Evolutionary conservation across 2,113 vertebrate genomes (phyloP).

Genomic region (Pycnonotus jocosus): DNA sequence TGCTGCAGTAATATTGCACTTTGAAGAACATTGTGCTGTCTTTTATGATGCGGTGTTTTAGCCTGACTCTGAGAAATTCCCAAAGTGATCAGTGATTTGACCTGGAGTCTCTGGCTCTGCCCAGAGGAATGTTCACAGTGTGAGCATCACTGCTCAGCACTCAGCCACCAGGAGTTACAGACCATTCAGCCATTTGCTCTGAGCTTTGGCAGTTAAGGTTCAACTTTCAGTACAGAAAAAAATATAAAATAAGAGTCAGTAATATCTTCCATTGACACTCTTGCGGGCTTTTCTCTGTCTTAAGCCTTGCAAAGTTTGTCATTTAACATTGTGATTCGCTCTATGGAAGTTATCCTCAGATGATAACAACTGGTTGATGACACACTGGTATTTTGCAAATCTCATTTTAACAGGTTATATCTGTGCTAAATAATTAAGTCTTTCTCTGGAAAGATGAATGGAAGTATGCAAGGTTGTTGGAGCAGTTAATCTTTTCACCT

Average conservation of each 20-base stretch:
- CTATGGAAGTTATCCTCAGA: not conserved
- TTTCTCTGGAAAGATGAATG: not conserved
- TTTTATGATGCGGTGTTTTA: not conserved
- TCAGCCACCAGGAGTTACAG: not conserved
- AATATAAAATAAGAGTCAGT: not conserved
- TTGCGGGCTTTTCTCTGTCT: not conserved
- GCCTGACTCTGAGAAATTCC: not conserved
- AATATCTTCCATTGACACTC: not conserved
- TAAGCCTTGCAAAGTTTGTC: not conserved
- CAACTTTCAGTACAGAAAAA: not conserved
- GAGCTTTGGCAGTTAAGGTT: not conserved
- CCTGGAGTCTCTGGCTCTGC: not conserved
- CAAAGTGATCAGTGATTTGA: not conserved
- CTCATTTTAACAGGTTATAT: not conserved
- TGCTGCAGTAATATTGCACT: not conserved
- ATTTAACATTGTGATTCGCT: not conserved
- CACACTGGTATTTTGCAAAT: not conserved
- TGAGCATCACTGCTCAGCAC: not conserved
- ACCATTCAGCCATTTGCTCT: not conserved
- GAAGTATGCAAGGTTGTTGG: not conserved
- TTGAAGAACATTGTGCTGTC: not conserved
- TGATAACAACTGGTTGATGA: not conserved
- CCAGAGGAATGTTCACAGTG: rapidly evolving
- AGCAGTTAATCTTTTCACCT: not conserved
- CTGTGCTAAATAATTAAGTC: not conserved